phyloP scores from a whole-genome alignment of 2,888 invertebrate species.

The Schizaphis graminum region DNA sequence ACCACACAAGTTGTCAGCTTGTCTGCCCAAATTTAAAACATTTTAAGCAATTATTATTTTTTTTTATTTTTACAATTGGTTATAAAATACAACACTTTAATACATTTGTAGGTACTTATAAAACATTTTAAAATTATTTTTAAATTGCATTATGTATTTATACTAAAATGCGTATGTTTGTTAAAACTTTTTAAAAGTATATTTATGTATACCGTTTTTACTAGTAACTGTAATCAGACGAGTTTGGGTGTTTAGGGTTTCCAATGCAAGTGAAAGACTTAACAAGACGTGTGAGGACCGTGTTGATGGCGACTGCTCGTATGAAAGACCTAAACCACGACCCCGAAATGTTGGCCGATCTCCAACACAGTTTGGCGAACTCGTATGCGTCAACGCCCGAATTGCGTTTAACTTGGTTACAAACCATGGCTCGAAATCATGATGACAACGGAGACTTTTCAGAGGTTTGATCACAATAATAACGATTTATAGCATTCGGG shows the following conservation, averaged over 20 bases:
- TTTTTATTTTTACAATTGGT: too few species aligned
- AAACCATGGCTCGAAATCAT: conserved; percentile 91
- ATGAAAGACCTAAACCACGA: conserved; percentile 92
- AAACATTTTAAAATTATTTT: background rate
- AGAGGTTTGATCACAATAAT: conserved; percentile 75
- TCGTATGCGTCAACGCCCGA: conserved; percentile 96
- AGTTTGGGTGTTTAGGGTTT: conserved; percentile 75
- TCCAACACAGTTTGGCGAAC: conserved; percentile 92
- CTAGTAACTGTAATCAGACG: background rate
- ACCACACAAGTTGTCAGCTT: too few species aligned
- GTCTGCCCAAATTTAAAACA: too few species aligned
- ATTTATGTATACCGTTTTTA: background rate
- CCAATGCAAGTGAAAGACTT: conserved; percentile 93
- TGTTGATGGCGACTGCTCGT: conserved; percentile 93
- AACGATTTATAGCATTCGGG: background rate
- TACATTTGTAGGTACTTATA: too few species aligned
- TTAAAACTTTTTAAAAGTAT: background rate
- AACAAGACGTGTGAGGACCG: conserved; percentile 92
- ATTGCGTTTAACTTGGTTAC: conserved; percentile 94
- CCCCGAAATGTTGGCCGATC: conserved; percentile 90
- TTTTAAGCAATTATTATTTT: too few species aligned
- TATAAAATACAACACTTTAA: too few species aligned
- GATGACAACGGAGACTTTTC: conserved; percentile 86
- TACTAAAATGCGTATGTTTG: background rate
- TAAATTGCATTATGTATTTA: background rate